Percentiles rank a stretch among this genome's conserved stretches.
phyloP scores from a whole-genome alignment of 2,113 vertebrate genomes.

The Tautogolabrus adspersus region DNA sequence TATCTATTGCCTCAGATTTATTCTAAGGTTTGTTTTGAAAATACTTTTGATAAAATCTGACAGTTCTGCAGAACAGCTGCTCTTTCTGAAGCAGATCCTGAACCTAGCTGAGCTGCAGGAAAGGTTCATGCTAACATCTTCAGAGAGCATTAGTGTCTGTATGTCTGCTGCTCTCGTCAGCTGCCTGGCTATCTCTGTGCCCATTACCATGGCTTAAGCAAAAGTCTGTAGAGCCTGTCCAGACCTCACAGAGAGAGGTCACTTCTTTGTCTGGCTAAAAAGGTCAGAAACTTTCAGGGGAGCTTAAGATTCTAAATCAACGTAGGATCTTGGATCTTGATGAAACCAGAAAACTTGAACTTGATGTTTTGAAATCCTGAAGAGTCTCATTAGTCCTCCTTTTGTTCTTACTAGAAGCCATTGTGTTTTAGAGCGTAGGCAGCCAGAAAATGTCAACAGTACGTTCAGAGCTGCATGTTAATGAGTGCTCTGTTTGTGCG shows the following conservation, averaged over 20 bases:
- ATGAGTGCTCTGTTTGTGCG: constrained; percentile 50
- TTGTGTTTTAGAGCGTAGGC: constrained; percentile 14
- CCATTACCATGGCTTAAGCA: neutral
- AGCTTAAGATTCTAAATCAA: neutral
- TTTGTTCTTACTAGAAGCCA: neutral
- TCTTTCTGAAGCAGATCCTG: neutral
- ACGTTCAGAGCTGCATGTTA: constrained; percentile 18
- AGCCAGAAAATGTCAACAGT: constrained; percentile 34
- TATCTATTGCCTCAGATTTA: neutral
- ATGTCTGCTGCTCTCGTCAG: neutral
- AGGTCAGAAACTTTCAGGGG: neutral
- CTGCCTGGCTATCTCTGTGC: neutral
- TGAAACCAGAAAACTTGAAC: neutral
- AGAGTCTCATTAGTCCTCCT: constrained; percentile 7
- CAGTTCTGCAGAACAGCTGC: neutral
- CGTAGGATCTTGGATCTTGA: neutral
- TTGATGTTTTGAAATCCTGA: neutral
- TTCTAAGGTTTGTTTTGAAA: neutral
- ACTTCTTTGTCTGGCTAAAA: too few species aligned
- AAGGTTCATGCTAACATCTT: neutral
- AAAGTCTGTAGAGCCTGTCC: neutral
- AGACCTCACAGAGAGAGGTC: neutral
- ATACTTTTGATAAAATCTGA: neutral
- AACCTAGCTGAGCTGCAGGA: neutral
- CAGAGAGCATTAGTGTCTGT: neutral